phyloP scores from a whole-genome alignment of 2,113 vertebrate species.

The Quiscalus mexicanus region DNA sequence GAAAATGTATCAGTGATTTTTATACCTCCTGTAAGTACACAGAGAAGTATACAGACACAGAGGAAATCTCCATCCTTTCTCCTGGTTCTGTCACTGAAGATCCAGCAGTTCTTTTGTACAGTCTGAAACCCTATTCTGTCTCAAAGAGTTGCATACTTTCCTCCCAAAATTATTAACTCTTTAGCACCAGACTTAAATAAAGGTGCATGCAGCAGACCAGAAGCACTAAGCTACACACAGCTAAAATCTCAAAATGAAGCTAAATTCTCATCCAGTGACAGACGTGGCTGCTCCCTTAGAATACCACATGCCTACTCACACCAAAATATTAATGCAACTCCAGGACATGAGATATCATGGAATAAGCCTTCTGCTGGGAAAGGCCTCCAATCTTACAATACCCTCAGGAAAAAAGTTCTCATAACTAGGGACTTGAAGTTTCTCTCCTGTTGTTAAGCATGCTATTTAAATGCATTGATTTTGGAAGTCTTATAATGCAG shows the following conservation, averaged over 20 bases:
- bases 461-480: constrained; percentile 77
- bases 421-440: constrained; percentile 19
- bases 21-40: background rate
- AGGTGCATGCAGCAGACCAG: background rate
- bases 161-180: background rate
- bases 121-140: background rate
- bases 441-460: constrained; percentile 62
- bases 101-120: background rate
- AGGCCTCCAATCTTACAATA: constrained; percentile 9
- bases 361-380: constrained; percentile 11
- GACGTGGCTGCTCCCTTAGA: background rate
- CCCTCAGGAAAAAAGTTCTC: constrained; percentile 39
- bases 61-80: background rate
- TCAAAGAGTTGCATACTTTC: background rate
- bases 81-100: background rate
- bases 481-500: constrained; percentile 40
- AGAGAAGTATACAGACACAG: background rate
- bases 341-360: background rate
- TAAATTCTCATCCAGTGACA: background rate
- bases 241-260: background rate
- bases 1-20: background rate
- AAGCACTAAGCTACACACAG: background rate
- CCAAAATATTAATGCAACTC: background rate
- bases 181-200: background rate
- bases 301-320: background rate